Evolutionary conservation across 2,888 invertebrate genomes (phyloP).

Genomic region (Apodemia zela): DNA sequence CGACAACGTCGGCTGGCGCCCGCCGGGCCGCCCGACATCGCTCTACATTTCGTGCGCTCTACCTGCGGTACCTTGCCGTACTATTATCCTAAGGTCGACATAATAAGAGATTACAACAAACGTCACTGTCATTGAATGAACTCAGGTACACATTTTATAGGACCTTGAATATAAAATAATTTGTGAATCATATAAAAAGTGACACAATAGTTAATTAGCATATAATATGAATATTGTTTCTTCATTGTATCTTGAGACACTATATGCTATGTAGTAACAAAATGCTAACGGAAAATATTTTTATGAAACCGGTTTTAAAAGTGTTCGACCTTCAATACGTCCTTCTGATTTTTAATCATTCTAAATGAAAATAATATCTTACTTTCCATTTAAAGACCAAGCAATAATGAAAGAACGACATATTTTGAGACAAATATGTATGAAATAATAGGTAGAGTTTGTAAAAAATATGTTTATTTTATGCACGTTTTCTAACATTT

Average conservation of each 20-base stretch:
- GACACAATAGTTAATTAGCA: constrained; percentile 15
- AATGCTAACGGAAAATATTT: constrained; percentile 12
- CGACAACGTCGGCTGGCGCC: constrained; percentile 43
- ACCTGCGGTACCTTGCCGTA: constrained; percentile 27
- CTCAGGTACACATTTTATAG: constrained; percentile 18
- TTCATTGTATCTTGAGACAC: constrained; percentile 3
- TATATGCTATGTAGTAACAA: constrained; percentile 5
- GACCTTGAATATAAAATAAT: constrained; percentile 20
- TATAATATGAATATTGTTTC: constrained; percentile 11
- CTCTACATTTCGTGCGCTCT: constrained; percentile 34
- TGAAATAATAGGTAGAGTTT: too few relatives aligned
- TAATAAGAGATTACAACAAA: constrained; percentile 12
- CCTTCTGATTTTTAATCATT: constrained; percentile 20
- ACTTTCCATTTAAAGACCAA: constrained; percentile 9
- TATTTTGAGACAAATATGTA: too few relatives aligned
- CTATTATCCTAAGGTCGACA: constrained; percentile 16
- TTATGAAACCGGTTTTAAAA: constrained; percentile 20
- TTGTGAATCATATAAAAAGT: constrained; percentile 14
- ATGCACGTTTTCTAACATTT: too few relatives aligned
- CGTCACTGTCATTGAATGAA: constrained; percentile 21
- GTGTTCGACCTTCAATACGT: constrained; percentile 19
- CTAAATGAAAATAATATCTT: constrained; percentile 3
- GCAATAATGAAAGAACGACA: neutral
- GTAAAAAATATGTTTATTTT: too few relatives aligned
- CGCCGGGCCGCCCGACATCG: constrained; percentile 34